phyloP scores from a whole-genome alignment of 2,797 vertebrate species.

The Sphaeramia orbicularis region DNA sequence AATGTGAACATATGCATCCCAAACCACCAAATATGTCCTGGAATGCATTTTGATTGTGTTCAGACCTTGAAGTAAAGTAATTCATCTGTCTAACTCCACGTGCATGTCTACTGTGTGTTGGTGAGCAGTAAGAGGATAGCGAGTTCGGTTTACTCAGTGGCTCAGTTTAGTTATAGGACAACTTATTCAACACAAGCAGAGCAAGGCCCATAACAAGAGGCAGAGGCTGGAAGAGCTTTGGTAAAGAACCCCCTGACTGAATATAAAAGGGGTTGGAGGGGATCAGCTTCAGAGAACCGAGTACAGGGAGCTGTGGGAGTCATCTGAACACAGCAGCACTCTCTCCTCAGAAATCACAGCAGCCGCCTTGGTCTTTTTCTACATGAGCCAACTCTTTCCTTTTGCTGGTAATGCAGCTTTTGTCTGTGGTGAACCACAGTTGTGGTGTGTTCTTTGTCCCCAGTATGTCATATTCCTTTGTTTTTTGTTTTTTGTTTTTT shows the following conservation, averaged over 20 bases:
- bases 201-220: conserved; percentile 63
- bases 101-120: conserved; percentile 6
- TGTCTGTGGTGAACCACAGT: conserved; percentile 28
- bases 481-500: neutral
- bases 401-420: conserved; percentile 21
- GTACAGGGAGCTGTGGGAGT: conserved; percentile 31
- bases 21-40: no score
- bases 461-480: neutral
- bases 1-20: no score
- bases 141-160: conserved; percentile 64
- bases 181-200: conserved; percentile 71
- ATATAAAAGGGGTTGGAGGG: conserved; percentile 46
- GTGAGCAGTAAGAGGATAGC: conserved; percentile 23
- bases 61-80: conserved; percentile 2
- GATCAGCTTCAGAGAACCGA: conserved; percentile 31
- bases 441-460: conserved; percentile 19
- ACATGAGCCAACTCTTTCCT: conserved; percentile 27
- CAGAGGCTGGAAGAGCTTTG: conserved; percentile 68
- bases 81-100: neutral
- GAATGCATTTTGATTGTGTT: no score
- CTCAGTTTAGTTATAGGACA: conserved; percentile 69
- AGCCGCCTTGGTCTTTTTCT: conserved; percentile 15
- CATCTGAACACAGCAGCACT: conserved; percentile 23
- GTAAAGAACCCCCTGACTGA: conserved; percentile 49
- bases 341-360: conserved; percentile 26